These are phyloP conservation scores for Brachyhypopomus occidentalis DNA, from an alignment of 2,113 vertebrate species.

Conservation along the genomic window DNA sequence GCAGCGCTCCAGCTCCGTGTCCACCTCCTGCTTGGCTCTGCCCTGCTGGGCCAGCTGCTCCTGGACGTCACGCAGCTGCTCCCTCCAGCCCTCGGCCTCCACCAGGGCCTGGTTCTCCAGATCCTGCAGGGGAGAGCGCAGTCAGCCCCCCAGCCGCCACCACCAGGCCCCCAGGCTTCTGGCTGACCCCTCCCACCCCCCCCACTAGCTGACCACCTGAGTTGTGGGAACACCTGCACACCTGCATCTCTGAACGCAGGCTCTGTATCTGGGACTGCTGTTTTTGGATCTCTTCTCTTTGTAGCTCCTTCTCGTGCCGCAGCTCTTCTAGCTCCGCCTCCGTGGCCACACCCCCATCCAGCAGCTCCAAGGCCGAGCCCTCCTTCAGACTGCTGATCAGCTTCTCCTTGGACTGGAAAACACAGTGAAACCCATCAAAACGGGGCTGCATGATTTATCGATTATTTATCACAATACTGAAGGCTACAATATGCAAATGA, in stretches of 20 bases:
- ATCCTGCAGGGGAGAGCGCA: slow-evolving; percentile 74
- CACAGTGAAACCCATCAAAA: background rate
- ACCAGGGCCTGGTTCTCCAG: slow-evolving; percentile 85
- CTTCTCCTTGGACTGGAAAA: slow-evolving; percentile 94
- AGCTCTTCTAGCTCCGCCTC: slow-evolving; percentile 91
- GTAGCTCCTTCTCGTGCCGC: slow-evolving; percentile 89
- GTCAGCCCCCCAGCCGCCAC: background rate
- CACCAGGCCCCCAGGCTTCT: no score
- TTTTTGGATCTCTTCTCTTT: slow-evolving; percentile 91
- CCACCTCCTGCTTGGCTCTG: slow-evolving; percentile 84
- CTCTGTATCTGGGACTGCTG: slow-evolving; percentile 86
- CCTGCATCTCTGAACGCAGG: slow-evolving; percentile 87
- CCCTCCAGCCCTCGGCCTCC: slow-evolving; percentile 86
- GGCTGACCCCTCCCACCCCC: no score
- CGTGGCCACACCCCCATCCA: slow-evolving; percentile 79
- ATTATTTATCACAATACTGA: no score
- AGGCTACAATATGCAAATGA: no score
- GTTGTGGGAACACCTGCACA: slow-evolving; percentile 27
- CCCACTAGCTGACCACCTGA: no score
- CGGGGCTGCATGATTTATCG: no score
- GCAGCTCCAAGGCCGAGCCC: slow-evolving; percentile 89
- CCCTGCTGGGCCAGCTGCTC: slow-evolving; percentile 81
- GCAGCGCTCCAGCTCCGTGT: slow-evolving; percentile 88
- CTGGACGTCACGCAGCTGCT: slow-evolving; percentile 85
- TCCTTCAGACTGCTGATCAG: slow-evolving; percentile 97